Evolutionary conservation across 2,797 vertebrate species (phyloP), one percentile per base, ranked within the genome.

Genomic region (Paramormyrops hopkinsi): DNA sequence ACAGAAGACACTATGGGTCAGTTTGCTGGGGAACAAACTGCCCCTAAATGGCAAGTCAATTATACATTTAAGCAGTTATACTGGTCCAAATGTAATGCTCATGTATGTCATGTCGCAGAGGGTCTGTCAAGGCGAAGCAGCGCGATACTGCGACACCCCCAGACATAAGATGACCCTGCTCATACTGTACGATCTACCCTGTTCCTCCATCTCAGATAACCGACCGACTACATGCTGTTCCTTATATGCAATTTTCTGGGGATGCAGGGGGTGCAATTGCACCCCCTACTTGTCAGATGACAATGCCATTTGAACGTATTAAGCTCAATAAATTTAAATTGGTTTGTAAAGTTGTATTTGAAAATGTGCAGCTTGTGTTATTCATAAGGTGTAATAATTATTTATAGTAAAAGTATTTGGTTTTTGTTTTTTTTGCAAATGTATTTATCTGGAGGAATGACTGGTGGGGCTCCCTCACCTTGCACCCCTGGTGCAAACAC

Each of bases 181-280:
- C 22, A 29, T n/a, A n/a, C n/a, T n/a, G n/a, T 11, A 65, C 9
- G 9, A 9, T 48, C 7, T 54, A 48, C 48, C 29, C 50, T 53
- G 12, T 69, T 51, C 44, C 69, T 53, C 69, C 88, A 79, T 51
- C 25, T 25, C 46, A 79, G 88, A 88, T 79, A 88, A 79, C 19
- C 50, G 17, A 37, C 65, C 1, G 37, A 44, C 19, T 11, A 22
- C 76, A 46, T 46, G 29, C 37, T 59, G 41, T 22, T 89, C 19
- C 76, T 56, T n/a, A 46, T 50, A 37, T 51, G 5, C 22, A 17
- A 50, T 48, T 48, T 22, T 14, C 46, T 73, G 14, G 14, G 65
- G 12, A 33, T 37, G 65, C 12, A 73, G 65, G 69, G 29, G 69
- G 33, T 6, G 33, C 33, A 73, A 73, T 73, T 37, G 69, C 12